Evolutionary conservation across 2,888 invertebrate species (phyloP).

Genomic region (Aleiodes testaceus): DNA sequence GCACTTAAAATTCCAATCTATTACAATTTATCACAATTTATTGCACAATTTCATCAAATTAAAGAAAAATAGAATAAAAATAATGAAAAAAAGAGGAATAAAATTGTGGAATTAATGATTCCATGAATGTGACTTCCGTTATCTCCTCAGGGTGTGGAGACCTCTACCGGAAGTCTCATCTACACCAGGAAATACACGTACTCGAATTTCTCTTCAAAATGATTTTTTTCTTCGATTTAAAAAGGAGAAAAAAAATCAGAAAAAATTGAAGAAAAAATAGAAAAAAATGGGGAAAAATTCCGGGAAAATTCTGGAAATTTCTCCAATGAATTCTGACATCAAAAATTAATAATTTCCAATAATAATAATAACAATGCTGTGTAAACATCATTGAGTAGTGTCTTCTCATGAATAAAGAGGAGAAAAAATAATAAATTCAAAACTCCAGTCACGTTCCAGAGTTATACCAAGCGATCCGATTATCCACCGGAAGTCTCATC

Average conservation of each 20-base stretch:
- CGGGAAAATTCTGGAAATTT: no score
- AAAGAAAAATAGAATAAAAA: not conserved
- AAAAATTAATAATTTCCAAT: not conserved
- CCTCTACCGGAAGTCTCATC: slow-evolving; percentile 38
- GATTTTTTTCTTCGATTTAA: not conserved
- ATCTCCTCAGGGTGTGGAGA: slow-evolving; percentile 4
- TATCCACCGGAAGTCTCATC: slow-evolving; percentile 42
- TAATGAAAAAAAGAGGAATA: slow-evolving; percentile 1
- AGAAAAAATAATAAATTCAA: slow-evolving; percentile 26
- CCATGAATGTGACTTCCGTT: slow-evolving; percentile 35
- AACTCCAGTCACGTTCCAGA: slow-evolving; percentile 33
- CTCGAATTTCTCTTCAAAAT: not conserved
- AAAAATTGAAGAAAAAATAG: not conserved
- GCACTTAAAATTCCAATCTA: slow-evolving; percentile 2
- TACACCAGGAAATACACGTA: slow-evolving; percentile 32
- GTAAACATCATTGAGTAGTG: slow-evolving; percentile 3
- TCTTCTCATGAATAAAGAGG: slow-evolving; percentile 37
- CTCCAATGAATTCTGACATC: no score
- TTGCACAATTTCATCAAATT: not conserved
- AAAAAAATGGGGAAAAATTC: no score
- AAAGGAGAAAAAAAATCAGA: no score
- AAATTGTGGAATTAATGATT: slow-evolving; percentile 35
- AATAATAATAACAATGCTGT: not conserved
- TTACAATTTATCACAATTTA: not conserved
- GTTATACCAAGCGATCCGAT: slow-evolving; percentile 40